phyloP scores from a whole-genome alignment of 2,797 vertebrate species.

The Pseudochirops corinnae region DNA sequence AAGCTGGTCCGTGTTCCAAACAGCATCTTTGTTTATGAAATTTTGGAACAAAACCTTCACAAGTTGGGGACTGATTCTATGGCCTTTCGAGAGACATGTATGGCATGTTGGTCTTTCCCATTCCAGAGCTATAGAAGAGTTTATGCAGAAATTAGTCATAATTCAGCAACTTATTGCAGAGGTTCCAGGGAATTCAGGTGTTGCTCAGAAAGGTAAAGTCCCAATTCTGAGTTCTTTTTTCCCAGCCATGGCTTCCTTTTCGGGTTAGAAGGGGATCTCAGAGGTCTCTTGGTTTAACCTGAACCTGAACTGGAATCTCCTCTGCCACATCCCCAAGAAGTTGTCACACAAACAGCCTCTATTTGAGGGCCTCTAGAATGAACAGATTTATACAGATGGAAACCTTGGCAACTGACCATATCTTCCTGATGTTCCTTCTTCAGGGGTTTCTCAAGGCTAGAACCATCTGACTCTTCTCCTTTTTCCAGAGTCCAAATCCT shows the following conservation, averaged over 20 bases:
- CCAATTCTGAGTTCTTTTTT: neutral
- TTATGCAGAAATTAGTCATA: neutral
- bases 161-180: neutral
- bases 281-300: neutral
- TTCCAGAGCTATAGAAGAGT: neutral
- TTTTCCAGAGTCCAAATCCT: neutral
- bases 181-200: neutral
- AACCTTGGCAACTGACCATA: neutral
- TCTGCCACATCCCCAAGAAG: neutral
- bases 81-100: neutral
- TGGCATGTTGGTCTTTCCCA: neutral
- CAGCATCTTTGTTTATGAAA: neutral
- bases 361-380: neutral
- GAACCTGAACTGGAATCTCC: neutral
- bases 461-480: neutral
- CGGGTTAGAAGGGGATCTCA: neutral
- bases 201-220: neutral
- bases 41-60: slow-evolving; percentile 3
- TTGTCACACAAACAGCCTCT: neutral
- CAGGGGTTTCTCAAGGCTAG: neutral
- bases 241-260: neutral
- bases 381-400: neutral
- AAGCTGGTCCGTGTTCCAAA: neutral
- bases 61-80: neutral
- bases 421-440: neutral